Conservation (phyloP, 2,888 invertebrate genomes). For the Andrena marginata region DNA sequence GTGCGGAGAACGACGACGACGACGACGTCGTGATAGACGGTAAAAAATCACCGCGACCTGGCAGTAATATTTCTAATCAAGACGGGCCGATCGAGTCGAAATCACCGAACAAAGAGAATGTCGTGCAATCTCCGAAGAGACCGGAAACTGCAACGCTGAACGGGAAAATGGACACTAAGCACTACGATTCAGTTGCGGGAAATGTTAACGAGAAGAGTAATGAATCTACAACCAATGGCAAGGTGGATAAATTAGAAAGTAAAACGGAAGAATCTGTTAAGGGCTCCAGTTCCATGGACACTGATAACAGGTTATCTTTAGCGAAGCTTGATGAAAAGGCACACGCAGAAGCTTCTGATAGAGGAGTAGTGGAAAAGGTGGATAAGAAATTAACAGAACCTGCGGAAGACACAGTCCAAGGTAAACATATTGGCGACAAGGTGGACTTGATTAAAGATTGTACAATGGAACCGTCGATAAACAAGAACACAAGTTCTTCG, state of each 20-base stretch:
- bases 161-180: constrained; percentile 25
- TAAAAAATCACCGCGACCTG: constrained; percentile 58
- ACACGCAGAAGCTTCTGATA: background rate
- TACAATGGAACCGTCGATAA: background rate
- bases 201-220: constrained; percentile 7
- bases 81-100: constrained; percentile 29
- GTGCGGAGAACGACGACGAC: constrained; percentile 73
- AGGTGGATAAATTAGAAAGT: constrained; percentile 6
- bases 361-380: background rate
- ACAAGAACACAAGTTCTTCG: background rate
- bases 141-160: constrained; percentile 56
- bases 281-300: background rate
- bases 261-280: constrained; percentile 18
- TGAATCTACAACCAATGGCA: background rate
- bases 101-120: constrained; percentile 18
- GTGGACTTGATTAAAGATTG: background rate
- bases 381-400: constrained; percentile 18
- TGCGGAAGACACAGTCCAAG: background rate
- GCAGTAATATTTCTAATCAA: background rate
- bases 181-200: background rate
- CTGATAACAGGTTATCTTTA: constrained; percentile 19
- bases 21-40: constrained; percentile 76
- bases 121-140: constrained; percentile 12
- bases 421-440: background rate
- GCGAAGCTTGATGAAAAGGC: constrained; percentile 8